Base-by-base conservation (phyloP, 1,140 invertebrate genomes). In the Zaprionus ghesquierei region DNA sequence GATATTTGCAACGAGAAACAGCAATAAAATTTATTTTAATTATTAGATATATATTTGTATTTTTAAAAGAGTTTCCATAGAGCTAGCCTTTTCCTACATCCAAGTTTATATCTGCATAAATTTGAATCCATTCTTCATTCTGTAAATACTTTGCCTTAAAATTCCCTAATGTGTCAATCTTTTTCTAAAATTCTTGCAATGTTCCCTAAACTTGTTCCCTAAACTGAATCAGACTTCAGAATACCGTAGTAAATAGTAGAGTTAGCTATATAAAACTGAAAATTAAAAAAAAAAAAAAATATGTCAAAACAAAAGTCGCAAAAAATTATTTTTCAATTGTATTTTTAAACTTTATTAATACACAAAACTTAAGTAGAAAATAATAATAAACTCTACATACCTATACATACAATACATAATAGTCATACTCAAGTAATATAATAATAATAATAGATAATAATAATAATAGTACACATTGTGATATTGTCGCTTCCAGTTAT, bases 381-480 rank as follows among this genome's bases (percentile, higher is more conserved):
- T 79, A 82, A 84, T 84, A 90, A 80, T 90, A 90, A 90, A 90
- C 77, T 90, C 87, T 90, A 90, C 87, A 90, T 90, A 90, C 87
- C 87, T 90, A 90, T 87, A 90, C n/a, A 82, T 87, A 87, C 82
- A 87, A 87, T 87, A 89, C 84, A 86, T 89, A 89, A 87, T 87
- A 87, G 79, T 86, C 77, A 89, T 87, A 87, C 75, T 15, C 35
- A 89, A 79, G 75, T 77, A 74, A 77, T 79, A 77, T 82, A 79
- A 71, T 77, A 74, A 77, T 79, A 77, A 79, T 87, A 79, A 87
- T 81, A 68, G 63, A 75, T 75, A 87, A 87, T 87, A 87, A 86
- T 86, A 87, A 86, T 86, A 87, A 87, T 87, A 87, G 79, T 87
- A 84, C 76, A 84, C 76, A 85, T 85, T 81, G 77, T 82, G 66